Conservation (phyloP, 2,888 invertebrate species). For the Scaptodrosophila latifasciaeformis region DNA sequence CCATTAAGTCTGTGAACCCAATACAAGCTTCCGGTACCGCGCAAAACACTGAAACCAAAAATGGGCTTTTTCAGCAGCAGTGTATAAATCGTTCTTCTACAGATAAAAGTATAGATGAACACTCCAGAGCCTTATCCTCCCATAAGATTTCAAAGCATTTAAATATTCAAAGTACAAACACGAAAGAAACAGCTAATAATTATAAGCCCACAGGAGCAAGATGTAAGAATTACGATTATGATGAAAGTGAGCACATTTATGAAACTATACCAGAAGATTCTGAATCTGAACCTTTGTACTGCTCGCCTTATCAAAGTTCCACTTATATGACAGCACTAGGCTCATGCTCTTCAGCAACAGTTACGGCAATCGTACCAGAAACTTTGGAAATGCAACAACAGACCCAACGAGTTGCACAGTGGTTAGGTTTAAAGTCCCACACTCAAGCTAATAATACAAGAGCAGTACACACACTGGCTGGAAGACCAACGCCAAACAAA, state of each 20-base stretch:
- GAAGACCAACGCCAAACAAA: conserved; percentile 21
- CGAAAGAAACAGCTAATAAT: no score
- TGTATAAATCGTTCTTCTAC: no score
- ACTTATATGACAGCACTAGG: conserved; percentile 56
- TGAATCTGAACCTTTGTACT: conserved; percentile 79
- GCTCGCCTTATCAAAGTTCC: conserved; percentile 78
- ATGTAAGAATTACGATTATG: conserved; percentile 60
- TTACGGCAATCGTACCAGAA: conserved; percentile 22
- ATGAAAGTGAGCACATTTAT: conserved; percentile 80
- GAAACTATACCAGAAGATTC: conserved; percentile 81
- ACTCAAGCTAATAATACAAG: conserved; percentile 19
- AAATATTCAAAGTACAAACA: no score
- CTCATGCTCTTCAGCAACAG: conserved; percentile 43
- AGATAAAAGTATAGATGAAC: no score
- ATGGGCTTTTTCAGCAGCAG: no score
- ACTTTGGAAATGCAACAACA: conserved; percentile 59
- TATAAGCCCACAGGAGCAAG: background rate
- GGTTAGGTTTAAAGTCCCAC: conserved; percentile 67
- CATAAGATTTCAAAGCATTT: no score
- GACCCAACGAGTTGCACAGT: conserved; percentile 69
- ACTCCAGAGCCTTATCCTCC: no score
- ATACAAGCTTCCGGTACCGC: no score
- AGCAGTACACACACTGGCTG: conserved; percentile 32
- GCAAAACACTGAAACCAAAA: background rate
- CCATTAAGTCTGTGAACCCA: no score